A percentile compares a stretch with the other conserved stretches of the same genome.
These are phyloP conservation scores for Phalacrocorax carbo DNA, from an alignment of 2,113 vertebrate genomes.

Conservation along the genomic window DNA sequence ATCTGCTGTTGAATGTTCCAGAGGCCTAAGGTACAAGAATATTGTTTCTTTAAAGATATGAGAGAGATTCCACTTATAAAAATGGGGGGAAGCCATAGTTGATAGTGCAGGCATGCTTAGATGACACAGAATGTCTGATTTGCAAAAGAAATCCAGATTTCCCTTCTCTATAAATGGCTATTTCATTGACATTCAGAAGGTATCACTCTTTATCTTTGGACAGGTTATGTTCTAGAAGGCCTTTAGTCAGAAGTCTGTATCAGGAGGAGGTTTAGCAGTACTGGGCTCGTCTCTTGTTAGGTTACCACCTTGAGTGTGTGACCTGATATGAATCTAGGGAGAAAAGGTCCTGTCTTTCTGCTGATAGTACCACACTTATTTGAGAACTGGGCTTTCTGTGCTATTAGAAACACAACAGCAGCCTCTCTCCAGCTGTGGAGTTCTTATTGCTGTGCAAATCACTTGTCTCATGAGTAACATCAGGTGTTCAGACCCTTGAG, in stretches of 20 bases:
- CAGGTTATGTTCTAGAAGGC: background rate
- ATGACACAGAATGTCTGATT: background rate
- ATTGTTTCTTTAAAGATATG: background rate
- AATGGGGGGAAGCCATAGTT: accelerated
- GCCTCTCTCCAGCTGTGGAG: background rate
- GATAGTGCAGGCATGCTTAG: background rate
- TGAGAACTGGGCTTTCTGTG: background rate
- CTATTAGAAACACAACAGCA: background rate
- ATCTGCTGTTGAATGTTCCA: background rate
- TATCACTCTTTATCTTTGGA: background rate
- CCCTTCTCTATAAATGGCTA: background rate
- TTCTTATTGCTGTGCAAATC: background rate
- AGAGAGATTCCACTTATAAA: background rate
- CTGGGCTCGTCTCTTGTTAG: background rate
- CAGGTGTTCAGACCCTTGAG: background rate
- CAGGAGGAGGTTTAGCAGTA: background rate
- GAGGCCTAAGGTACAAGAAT: background rate
- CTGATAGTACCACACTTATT: background rate
- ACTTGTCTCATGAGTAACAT: no score
- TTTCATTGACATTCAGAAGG: background rate
- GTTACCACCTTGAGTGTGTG: background rate
- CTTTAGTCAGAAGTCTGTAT: background rate
- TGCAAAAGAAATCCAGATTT: background rate
- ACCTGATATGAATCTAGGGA: background rate
- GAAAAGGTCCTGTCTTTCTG: background rate